Evolutionary conservation across 2,113 vertebrate species (phyloP).

Genomic region (Daboia siamensis): DNA sequence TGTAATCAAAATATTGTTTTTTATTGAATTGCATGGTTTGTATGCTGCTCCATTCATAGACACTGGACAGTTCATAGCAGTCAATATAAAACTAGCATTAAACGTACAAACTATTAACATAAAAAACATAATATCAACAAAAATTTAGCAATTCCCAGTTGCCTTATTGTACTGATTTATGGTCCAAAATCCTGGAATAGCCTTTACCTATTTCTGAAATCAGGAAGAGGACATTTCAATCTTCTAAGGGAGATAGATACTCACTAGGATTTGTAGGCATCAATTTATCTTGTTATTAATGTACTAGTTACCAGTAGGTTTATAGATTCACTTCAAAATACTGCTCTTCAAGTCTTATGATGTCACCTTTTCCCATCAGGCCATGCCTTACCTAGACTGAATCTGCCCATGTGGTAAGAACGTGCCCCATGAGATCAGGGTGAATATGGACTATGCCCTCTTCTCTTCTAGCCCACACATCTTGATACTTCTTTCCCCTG

Average conservation of each 20-base stretch:
- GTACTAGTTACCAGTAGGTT: neutral
- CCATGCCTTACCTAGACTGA: neutral
- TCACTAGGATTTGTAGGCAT: neutral
- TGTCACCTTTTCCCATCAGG: neutral
- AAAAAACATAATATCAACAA: neutral
- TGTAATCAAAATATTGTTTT: neutral
- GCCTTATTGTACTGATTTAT: neutral
- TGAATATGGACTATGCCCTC: neutral
- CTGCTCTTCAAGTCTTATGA: neutral
- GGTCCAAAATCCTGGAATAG: neutral
- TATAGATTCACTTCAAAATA: neutral
- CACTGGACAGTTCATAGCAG: neutral
- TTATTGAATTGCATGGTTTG: neutral
- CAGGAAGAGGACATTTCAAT: neutral
- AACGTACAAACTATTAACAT: neutral
- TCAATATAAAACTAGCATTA: neutral
- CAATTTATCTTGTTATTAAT: neutral
- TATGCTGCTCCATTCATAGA: neutral
- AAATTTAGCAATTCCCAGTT: neutral
- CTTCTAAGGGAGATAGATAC: neutral
- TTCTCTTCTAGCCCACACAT: neutral
- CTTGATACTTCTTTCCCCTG: neutral
- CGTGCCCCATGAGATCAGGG: neutral
- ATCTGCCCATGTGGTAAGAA: neutral
- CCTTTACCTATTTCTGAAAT: neutral